Conservation (phyloP, 2,113 vertebrate genomes). For the Xyrauchen texanus region DNA sequence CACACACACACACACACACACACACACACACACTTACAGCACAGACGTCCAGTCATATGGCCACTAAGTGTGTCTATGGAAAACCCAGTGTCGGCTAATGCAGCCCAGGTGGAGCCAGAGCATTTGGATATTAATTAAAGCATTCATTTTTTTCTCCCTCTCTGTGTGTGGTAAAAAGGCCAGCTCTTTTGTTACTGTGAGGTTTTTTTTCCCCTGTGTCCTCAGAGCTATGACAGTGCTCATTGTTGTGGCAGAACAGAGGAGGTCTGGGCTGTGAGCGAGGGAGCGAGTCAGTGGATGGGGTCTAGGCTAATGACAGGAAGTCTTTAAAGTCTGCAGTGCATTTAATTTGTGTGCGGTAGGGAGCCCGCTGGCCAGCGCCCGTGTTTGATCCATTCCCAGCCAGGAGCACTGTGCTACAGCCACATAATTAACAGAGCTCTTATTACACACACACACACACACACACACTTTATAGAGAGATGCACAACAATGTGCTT, state of each 20-base stretch:
- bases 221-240: constrained; percentile 83
- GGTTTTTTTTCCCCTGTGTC: constrained; percentile 37
- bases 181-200: constrained; percentile 80
- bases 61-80: constrained; percentile 40
- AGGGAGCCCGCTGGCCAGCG: constrained; percentile 88
- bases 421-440: constrained; percentile 93
- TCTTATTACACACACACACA: constrained; percentile 70
- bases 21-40: constrained; percentile 10
- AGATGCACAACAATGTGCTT: constrained; percentile 2
- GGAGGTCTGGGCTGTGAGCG: constrained; percentile 82
- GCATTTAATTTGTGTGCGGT: constrained; percentile 96
- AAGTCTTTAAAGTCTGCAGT: constrained; percentile 99
- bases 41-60: constrained; percentile 25
- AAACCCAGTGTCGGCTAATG: constrained; percentile 68
- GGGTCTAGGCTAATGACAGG: constrained; percentile 98
- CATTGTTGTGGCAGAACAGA: constrained; percentile 84
- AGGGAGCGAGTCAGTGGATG: constrained; percentile 70
- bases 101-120: constrained; percentile 66
- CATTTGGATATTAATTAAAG: constrained; percentile 54
- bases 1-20: too few relatives aligned
- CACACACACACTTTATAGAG: constrained; percentile 33
- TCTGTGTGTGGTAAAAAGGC: constrained; percentile 80
- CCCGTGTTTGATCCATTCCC: constrained; percentile 93
- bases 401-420: constrained; percentile 82
- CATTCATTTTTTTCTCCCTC: constrained; percentile 22